Percentiles rank a stretch among this genome's conserved stretches.
phyloP scores from a whole-genome alignment of 2,888 invertebrate species.

The Cataglyphis rosenhaueri region DNA sequence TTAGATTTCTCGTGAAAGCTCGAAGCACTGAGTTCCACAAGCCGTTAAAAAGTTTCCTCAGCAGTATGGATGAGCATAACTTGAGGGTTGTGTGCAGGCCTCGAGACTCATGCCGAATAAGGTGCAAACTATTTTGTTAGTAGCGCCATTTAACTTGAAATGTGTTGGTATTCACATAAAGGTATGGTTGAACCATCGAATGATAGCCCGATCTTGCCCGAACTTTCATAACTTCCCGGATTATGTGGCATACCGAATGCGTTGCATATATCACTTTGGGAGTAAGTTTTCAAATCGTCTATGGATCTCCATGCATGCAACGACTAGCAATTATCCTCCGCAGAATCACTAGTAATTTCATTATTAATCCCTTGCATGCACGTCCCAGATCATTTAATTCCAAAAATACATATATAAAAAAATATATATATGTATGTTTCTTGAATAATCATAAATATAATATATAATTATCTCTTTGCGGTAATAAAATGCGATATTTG shows the following conservation, averaged over 20 bases:
- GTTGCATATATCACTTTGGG: constrained; percentile 55
- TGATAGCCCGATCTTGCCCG: constrained; percentile 55
- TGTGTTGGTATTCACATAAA: constrained; percentile 50
- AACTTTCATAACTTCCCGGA: constrained; percentile 68
- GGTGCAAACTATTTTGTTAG: constrained; percentile 66
- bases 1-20: constrained; percentile 48
- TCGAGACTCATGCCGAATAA: constrained; percentile 62
- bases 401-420: neutral
- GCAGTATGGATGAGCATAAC: constrained; percentile 63
- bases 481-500: too few relatives aligned
- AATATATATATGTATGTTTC: neutral
- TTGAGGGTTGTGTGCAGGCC: constrained; percentile 43
- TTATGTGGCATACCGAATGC: constrained; percentile 60
- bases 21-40: constrained; percentile 54
- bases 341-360: constrained; percentile 73
- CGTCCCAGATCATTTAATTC: neutral
- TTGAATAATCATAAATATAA: neutral
- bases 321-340: constrained; percentile 73
- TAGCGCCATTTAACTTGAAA: constrained; percentile 63
- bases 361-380: constrained; percentile 61
- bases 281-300: constrained; percentile 63
- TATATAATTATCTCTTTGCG: neutral
- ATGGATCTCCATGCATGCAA: constrained; percentile 70
- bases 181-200: constrained; percentile 66
- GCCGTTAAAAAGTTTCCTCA: constrained; percentile 64